Base-by-base conservation (phyloP, 2,888 invertebrate species). In the Lepidochitona cinerea region DNA sequence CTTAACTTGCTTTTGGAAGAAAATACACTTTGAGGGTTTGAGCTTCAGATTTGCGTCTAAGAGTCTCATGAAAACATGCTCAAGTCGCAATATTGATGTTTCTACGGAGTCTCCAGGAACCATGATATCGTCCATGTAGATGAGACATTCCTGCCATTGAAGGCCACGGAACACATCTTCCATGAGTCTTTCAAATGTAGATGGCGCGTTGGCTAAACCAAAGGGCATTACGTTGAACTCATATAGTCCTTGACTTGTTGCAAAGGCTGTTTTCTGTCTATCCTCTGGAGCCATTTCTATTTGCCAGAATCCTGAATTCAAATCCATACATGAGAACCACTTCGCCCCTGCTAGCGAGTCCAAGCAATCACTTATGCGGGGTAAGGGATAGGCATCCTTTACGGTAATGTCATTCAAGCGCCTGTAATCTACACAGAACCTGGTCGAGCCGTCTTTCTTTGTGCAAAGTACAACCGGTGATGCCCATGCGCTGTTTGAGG, bases 181-280 rank as follows among this genome's bases (percentile, higher is more conserved):
- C 77, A 84, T 75, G 18, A 80, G 59, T 26, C 82, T 66, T 54
- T 83, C 73, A 71, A 84, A 84, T 12, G 81, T 80, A 6, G 78
- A 71, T 1, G 79, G 81, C 0, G 81, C 73, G 66, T 77, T 80
- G 18, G 68, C 73, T 0, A 75, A 49, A 4, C 78, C 76, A 70
- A 77, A 75, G 3, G 77, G 75, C 75, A 80, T 75, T 0, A 74
- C 76, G 3, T 59, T 64, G 49, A 77, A 78, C 7, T 77, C 67
- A 49, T 73, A 79, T 23, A 74, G 53, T 0, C 78, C 76, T 35
- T 68, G 49, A 37, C 74, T 72, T 14, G 74, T 73, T 18, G 75
- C 32, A 32, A 81, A 81, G n/a, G 79, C 77, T 14, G 79, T 81
- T 52, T 76, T 80, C 9, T 69, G 26, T 66, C 74, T 79, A 64